Evolutionary conservation across 30 jellyfish, hydroid and myxozoan genomes (phyloP).

Genomic region (Aurelia sp.): DNA sequence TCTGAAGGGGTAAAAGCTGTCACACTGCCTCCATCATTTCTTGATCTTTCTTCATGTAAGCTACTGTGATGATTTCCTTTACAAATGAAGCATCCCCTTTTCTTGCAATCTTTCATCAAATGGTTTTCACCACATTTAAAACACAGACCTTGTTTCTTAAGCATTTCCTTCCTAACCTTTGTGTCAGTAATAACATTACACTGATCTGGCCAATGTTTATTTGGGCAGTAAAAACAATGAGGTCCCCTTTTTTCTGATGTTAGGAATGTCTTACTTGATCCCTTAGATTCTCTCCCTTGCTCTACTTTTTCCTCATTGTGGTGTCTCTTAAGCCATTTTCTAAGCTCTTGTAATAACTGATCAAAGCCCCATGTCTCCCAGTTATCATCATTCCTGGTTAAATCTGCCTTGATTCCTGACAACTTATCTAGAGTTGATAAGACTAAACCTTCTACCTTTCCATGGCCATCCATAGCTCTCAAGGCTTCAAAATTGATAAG

Average conservation of each 20-base stretch:
- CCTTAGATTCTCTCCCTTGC: slow-evolving; percentile 4
- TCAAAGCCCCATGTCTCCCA: slow-evolving; percentile 52
- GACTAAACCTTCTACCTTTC: slow-evolving; percentile 3
- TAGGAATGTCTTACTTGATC: slow-evolving; percentile 21
- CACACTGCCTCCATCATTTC: not conserved
- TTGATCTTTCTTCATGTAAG: slow-evolving; percentile 54
- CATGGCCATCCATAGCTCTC: no score
- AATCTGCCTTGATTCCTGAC: slow-evolving; percentile 47
- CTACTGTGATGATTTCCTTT: slow-evolving; percentile 67
- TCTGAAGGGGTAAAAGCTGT: no score
- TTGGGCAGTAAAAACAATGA: slow-evolving; percentile 56
- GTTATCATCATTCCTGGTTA: slow-evolving; percentile 59
- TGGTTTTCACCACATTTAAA: slow-evolving; percentile 61
- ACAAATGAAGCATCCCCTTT: slow-evolving; percentile 52
- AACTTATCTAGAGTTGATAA: slow-evolving; percentile 38
- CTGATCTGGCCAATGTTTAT: slow-evolving; percentile 68
- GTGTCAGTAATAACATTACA: slow-evolving; percentile 31
- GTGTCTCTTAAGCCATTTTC: slow-evolving; percentile 54
- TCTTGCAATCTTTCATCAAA: slow-evolving; percentile 39
- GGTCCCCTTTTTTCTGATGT: slow-evolving; percentile 45
- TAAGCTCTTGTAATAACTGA: slow-evolving; percentile 31
- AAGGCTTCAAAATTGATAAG: no score
- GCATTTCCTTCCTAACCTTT: slow-evolving; percentile 35
- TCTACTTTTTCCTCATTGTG: slow-evolving; percentile 25
- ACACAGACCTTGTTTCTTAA: slow-evolving; percentile 47